phyloP scores from a whole-genome alignment of 2,113 vertebrate species.

The Brachypodius melanocephalos region DNA sequence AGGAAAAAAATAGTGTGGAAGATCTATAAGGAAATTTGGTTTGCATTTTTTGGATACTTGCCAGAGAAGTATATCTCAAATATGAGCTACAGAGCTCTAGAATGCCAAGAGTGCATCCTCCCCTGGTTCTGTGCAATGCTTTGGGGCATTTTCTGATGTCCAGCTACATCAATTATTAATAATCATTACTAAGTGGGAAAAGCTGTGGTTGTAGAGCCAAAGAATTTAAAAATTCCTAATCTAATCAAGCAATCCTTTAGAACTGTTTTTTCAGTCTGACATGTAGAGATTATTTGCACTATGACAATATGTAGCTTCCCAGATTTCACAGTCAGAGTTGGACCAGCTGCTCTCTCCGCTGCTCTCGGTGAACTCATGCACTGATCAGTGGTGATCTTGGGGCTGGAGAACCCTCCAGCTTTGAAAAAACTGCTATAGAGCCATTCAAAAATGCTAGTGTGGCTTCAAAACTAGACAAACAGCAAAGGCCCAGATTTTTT shows the following conservation, averaged over 20 bases:
- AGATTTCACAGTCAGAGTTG: neutral
- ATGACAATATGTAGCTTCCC: neutral
- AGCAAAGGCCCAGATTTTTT: neutral
- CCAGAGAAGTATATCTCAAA: neutral
- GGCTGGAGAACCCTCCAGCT: neutral
- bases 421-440: neutral
- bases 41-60: neutral
- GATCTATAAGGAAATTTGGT: neutral
- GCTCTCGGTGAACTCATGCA: neutral
- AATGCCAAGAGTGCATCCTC: conserved; percentile 15
- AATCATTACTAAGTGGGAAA: neutral
- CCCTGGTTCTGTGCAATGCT: conserved; percentile 23
- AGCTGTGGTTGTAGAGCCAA: neutral
- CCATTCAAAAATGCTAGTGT: neutral
- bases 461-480: neutral
- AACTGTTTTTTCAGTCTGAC: neutral
- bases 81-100: fast-evolving
- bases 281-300: neutral
- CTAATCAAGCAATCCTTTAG: neutral
- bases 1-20: neutral
- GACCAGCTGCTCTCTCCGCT: neutral
- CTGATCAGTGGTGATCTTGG: neutral
- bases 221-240: neutral
- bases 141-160: conserved; percentile 21
- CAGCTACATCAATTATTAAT: neutral